These are phyloP conservation scores for Percina caprodes DNA, from an alignment of 2,113 vertebrate genomes.

Conservation along the genomic window DNA sequence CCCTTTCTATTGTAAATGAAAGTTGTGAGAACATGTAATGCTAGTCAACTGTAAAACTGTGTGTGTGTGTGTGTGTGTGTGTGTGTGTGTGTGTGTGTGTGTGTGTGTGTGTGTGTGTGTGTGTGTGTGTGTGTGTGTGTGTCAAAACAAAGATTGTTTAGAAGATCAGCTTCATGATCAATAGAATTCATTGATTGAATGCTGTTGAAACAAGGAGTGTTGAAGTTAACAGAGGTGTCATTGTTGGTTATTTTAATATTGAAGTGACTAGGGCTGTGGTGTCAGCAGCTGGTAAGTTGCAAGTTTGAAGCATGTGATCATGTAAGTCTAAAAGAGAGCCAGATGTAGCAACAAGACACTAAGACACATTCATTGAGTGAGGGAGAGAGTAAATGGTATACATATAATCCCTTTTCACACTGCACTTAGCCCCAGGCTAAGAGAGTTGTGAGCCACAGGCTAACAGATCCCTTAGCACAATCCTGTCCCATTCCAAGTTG, in stretches of 20 bases:
- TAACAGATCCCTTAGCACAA: no score
- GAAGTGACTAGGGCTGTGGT: conserved; percentile 27
- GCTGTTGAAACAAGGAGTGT: not conserved
- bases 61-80: no score
- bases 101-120: no score
- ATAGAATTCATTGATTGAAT: not conserved
- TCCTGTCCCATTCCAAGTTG: no score
- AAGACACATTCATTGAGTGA: conserved; percentile 3
- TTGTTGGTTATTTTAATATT: conserved; percentile 19
- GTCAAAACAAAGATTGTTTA: no score
- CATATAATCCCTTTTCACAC: no score
- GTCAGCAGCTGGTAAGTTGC: conserved; percentile 43
- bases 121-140: no score
- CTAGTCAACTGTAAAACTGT: conserved; percentile 40
- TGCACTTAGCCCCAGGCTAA: no score
- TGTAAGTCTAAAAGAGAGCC: conserved; percentile 31
- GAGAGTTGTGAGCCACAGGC: no score
- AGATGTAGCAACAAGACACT: conserved; percentile 21
- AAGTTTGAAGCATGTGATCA: conserved; percentile 40
- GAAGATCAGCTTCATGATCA: not conserved
- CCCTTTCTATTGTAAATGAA: conserved; percentile 14
- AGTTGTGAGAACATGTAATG: conserved; percentile 24
- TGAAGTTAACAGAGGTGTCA: conserved; percentile 29
- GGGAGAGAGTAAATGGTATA: conserved; percentile 2
- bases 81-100: no score